phyloP scores from a whole-genome alignment of 2,113 vertebrate species.

The Strix aluco region DNA sequence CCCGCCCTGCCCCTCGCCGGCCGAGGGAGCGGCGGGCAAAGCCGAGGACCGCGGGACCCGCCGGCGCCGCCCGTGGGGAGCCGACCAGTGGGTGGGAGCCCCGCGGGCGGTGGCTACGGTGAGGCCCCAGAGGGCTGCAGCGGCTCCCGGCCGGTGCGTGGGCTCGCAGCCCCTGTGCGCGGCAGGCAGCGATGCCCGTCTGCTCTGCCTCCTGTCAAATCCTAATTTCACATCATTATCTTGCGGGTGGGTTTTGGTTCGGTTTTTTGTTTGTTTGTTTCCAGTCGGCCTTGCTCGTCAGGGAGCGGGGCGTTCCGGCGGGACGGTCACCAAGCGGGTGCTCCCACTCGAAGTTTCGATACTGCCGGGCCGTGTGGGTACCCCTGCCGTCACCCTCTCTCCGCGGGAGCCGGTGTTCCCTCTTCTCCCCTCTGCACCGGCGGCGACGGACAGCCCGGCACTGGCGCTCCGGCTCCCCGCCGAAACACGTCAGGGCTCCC shows the following conservation, averaged over 20 bases:
- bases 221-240: not conserved
- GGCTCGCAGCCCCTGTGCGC: accelerated
- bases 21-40: not conserved
- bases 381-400: accelerated
- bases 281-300: not conserved
- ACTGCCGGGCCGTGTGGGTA: accelerated
- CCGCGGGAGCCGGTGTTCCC: accelerated
- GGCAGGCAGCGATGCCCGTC: not conserved
- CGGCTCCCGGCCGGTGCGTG: accelerated
- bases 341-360: not conserved
- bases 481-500: accelerated
- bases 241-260: not conserved
- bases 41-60: accelerated
- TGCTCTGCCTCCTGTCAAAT: not conserved
- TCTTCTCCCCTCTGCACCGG: accelerated
- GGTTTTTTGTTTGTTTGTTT: not conserved
- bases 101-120: accelerated
- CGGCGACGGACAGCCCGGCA: accelerated
- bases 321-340: accelerated
- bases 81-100: not conserved
- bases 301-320: accelerated
- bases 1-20: not conserved
- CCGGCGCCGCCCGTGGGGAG: accelerated
- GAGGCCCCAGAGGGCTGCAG: not conserved
- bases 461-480: accelerated